Base-by-base conservation (phyloP, 1,140 invertebrate species). In the Galleria mellonella region DNA sequence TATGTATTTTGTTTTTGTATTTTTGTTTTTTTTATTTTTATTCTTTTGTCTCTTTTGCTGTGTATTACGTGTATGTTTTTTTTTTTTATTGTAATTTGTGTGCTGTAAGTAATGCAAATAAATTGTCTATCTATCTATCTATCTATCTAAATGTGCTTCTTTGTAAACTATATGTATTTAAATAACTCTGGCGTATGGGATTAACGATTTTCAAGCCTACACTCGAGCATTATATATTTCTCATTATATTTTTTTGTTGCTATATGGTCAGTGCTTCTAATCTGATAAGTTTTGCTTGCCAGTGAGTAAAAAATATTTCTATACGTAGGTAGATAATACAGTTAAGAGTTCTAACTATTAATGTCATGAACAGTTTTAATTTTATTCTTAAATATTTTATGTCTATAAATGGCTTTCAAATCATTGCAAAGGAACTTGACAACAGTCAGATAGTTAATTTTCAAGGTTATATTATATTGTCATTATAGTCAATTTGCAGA, bases 151-250 rank as follows among this genome's bases (percentile, higher is more conserved):
- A 28, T 37, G 36, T 33, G 36, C 41, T 37, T 23, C 17, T 23
- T 23, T 23, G 17, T 23, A 23, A 23, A 23, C 17, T 23, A 23
- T 23, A 3, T 23, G 6, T 23, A 23, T 23, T 23, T 23, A 23
- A 23, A n/a, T n/a, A n/a, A 23, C 17, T 23, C 6, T 6, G 41
- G 50, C 41, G 55, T 55, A 47, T 45, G 30, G 32, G 38, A 38
- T 43, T 50, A 40, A 46, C 42, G 35, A 55, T 47, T 59, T 47
- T 42, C 38, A 65, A 71, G 62, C 64, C 64, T 60, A 71, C 67
- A 61, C 70, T 43, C 47, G 32, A 27, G 51, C n/a, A n/a, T n/a
- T n/a, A 53, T 52, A 53, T 50, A 31, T 42, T 46, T 58, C 58
- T 51, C 32, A 58, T 58, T 47, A 58, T 43, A 47, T 65, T 65